These are phyloP conservation scores for Lasaia peninsularis DNA, from an alignment of 1,140 invertebrate species.

Conservation along the genomic window DNA sequence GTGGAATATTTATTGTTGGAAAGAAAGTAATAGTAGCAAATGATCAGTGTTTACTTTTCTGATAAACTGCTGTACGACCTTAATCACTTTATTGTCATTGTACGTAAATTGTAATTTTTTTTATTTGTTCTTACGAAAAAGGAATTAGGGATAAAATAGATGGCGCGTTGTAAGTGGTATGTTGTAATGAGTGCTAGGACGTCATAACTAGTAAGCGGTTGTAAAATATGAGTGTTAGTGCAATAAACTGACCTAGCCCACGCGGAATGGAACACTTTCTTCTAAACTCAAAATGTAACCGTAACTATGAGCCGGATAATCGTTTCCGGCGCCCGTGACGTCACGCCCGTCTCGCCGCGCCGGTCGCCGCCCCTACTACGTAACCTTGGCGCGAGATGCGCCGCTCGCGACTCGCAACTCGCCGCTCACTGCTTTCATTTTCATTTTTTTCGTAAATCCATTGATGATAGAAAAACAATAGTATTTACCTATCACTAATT, in stretches of 20 bases:
- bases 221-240: constrained; percentile 24
- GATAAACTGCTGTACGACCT: no score
- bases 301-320: constrained; percentile 71
- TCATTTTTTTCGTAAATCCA: constrained; percentile 49
- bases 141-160: no score
- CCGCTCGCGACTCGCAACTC: constrained; percentile 34
- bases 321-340: constrained; percentile 75
- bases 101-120: no score
- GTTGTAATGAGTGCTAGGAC: constrained; percentile 13
- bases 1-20: no score
- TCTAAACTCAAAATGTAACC: constrained; percentile 74
- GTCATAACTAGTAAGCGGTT: constrained; percentile 15
- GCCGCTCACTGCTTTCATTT: constrained; percentile 56
- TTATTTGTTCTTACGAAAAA: no score
- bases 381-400: constrained; percentile 64
- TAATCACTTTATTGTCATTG: no score
- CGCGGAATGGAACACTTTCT: constrained; percentile 60
- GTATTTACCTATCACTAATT: neutral
- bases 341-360: constrained; percentile 59
- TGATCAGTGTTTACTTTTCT: no score
- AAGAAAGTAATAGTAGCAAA: no score
- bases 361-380: constrained; percentile 67
- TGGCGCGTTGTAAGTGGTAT: constrained; percentile 13
- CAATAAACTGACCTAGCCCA: constrained; percentile 66
- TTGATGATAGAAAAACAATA: constrained; percentile 21